Evolutionary conservation across 2,797 vertebrate species (phyloP).

Genomic region (Coendou prehensilis): DNA sequence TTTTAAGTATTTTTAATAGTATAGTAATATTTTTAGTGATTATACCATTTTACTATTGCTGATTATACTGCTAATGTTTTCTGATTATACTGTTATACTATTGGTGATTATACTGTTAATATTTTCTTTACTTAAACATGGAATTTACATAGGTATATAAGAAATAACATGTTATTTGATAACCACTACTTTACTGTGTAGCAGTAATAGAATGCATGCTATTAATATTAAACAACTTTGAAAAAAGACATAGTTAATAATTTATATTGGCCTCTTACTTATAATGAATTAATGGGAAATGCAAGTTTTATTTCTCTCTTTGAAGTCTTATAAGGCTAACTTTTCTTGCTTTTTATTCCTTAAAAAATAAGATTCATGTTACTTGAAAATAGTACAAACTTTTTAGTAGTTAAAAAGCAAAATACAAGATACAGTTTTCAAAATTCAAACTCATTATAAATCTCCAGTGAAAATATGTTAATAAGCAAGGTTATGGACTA

Average conservation of each 20-base stretch:
- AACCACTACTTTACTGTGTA: neutral
- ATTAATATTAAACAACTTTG: neutral
- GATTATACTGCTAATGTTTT: neutral
- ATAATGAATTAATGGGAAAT: slow-evolving; percentile 21
- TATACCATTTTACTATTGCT: neutral
- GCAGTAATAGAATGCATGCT: neutral
- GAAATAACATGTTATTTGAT: neutral
- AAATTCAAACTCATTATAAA: slow-evolving; percentile 7
- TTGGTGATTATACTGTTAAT: neutral
- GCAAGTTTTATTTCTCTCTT: neutral
- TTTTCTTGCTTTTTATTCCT: neutral
- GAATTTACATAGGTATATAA: neutral
- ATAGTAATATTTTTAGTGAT: neutral
- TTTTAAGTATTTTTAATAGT: neutral
- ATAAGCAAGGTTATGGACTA: neutral
- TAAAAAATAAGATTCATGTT: neutral
- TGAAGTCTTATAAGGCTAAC: neutral
- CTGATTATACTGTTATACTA: neutral
- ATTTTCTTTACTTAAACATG: neutral
- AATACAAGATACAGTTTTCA: neutral
- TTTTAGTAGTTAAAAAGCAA: neutral
- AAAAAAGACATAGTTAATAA: slow-evolving; percentile 54
- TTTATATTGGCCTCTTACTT: neutral
- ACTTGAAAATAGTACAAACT: slow-evolving; percentile 37
- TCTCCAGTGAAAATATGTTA: neutral